A percentile compares a stretch with the other conserved stretches of the same genome.
phyloP scores from a whole-genome alignment of 2,113 vertebrate species.

The Atlantisia rogersi region DNA sequence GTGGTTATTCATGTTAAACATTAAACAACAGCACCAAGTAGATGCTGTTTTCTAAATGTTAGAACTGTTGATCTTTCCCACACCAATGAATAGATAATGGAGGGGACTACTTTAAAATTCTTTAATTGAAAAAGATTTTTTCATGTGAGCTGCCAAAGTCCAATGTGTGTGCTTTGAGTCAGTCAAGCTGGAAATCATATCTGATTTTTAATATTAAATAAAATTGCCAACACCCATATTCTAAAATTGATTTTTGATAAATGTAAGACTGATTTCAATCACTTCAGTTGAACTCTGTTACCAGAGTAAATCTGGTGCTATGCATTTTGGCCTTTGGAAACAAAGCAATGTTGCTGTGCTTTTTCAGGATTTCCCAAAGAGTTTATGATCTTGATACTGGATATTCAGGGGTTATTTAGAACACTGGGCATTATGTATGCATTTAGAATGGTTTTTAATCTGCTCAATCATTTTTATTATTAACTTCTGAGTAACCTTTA shows the following conservation, averaged over 20 bases:
- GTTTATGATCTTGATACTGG: not conserved
- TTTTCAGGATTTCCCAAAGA: not conserved
- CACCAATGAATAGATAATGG: not conserved
- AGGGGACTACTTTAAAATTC: not conserved
- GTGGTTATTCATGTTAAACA: not conserved
- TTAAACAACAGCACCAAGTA: not conserved
- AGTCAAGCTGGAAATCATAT: not conserved
- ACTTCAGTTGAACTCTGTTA: not conserved
- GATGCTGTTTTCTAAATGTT: not conserved
- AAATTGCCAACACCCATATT: rapidly evolving
- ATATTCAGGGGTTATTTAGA: not conserved
- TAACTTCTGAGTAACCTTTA: not conserved
- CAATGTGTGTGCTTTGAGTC: not conserved
- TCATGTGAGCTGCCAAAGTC: not conserved
- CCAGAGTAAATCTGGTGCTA: not conserved
- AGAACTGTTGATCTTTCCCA: not conserved
- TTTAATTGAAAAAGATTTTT: not conserved
- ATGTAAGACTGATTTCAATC: not conserved
- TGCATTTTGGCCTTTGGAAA: not conserved
- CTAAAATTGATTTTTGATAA: not conserved
- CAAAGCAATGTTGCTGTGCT: not conserved
- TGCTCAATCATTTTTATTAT: not conserved
- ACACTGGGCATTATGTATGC: not conserved
- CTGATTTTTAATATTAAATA: not conserved
- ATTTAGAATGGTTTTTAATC: not conserved